Evolutionary conservation across 2,888 invertebrate genomes (phyloP).

Genomic region (Hydraecia micacea): DNA sequence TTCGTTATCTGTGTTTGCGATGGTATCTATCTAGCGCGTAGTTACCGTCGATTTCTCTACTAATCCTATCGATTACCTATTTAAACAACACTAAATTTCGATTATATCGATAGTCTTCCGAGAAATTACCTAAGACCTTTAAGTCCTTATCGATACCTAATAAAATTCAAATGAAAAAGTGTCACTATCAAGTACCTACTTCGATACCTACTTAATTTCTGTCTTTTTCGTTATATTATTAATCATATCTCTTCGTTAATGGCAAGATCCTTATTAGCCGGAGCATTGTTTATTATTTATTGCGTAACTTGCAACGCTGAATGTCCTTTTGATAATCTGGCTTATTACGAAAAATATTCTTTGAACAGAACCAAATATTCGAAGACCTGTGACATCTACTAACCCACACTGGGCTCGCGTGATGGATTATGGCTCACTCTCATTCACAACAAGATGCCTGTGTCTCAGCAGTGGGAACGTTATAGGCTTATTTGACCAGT

Average conservation of each 20-base stretch:
- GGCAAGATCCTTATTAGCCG: background rate
- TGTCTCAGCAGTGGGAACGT: background rate
- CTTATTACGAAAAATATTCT: background rate
- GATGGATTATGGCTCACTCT: too few species aligned
- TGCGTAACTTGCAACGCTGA: constrained; percentile 4
- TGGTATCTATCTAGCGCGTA: constrained; percentile 44
- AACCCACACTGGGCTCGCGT: too few species aligned
- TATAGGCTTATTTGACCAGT: background rate
- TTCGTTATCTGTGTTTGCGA: constrained; percentile 44
- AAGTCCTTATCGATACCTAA: constrained; percentile 51
- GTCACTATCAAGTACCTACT: background rate
- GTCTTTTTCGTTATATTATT: constrained; percentile 8
- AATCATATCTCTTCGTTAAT: constrained; percentile 11
- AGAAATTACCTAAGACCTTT: constrained; percentile 45
- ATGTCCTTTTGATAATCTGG: background rate
- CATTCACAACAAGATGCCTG: background rate
- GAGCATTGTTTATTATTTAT: constrained; percentile 4
- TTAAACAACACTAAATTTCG: constrained; percentile 33
- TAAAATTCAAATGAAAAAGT: constrained; percentile 51
- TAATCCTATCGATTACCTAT: constrained; percentile 48
- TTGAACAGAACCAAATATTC: background rate
- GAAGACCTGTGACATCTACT: background rate
- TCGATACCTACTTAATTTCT: background rate
- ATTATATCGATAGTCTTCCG: constrained; percentile 50
- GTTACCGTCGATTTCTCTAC: constrained; percentile 17